phyloP scores from a whole-genome alignment of 2,113 vertebrate species.

The Gila orcuttii region DNA sequence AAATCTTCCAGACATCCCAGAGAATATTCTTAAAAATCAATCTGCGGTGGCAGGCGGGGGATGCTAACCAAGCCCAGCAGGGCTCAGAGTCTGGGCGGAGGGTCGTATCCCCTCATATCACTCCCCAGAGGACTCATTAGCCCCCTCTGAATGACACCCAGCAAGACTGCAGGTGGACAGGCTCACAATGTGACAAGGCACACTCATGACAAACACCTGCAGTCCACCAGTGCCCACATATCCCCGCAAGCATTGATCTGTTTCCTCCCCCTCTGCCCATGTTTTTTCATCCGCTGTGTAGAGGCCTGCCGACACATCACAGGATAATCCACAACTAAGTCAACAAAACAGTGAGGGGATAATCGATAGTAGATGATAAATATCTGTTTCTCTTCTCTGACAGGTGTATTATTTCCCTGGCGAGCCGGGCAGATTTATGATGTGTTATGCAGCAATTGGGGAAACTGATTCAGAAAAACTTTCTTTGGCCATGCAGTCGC shows the following conservation, averaged over 20 bases:
- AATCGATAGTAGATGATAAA: conserved; percentile 34
- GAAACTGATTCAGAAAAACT: neutral
- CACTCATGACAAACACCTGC: conserved; percentile 51
- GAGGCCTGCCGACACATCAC: conserved; percentile 71
- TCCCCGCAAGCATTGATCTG: conserved; percentile 73
- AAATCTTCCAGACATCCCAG: conserved; percentile 57
- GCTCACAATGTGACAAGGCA: conserved; percentile 40
- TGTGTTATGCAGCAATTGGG: neutral
- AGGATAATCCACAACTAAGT: conserved; percentile 60
- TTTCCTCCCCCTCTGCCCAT: conserved; percentile 64
- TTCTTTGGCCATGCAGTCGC: neutral
- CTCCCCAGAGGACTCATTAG: conserved; percentile 76
- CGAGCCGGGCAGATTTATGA: neutral
- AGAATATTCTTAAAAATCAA: conserved; percentile 61
- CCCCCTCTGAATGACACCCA: conserved; percentile 59
- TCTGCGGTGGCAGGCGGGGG: conserved; percentile 57
- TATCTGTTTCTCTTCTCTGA: neutral
- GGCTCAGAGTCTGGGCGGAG: conserved; percentile 39
- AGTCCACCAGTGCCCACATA: conserved; percentile 67
- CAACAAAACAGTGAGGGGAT: conserved; percentile 53
- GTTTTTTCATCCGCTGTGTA: conserved; percentile 70
- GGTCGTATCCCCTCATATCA: neutral
- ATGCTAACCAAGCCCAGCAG: conserved; percentile 42
- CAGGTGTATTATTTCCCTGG: conserved; percentile 17
- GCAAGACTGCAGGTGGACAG: conserved; percentile 52